Evolutionary conservation across 2,113 vertebrate genomes (phyloP), one percentile per base, ranked within the genome.

Genomic region (Prunella fulvescens): DNA sequence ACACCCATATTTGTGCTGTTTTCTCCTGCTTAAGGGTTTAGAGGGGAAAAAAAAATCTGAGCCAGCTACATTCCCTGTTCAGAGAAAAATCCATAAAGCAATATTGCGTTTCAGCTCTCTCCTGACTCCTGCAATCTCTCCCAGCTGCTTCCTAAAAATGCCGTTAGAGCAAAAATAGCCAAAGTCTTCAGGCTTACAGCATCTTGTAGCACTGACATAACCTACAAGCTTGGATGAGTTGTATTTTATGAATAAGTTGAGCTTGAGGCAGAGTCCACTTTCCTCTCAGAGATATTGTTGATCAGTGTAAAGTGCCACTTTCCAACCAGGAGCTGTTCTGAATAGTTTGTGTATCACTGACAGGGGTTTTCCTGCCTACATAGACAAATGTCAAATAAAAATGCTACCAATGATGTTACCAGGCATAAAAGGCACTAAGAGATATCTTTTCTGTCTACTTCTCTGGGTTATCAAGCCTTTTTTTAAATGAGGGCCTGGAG

Each of bases 211-310:
- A 54, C 25, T 92, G 70, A 66, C 62, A 62, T 70, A 94, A 89
- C 64, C 48, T 81, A 86, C 67, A 77, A 92, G 67, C 51, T 61
- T 57, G 24, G 45, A 81, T 71, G 58, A 74, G 39, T 66, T 86
- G 45, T 87, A n/a, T 94, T 93, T 95, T 92, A 74, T 93, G 77
- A 90, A 65, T 69, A 64, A 14, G 24, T 45, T 58, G 86, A 72
- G 86, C 93, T 93, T 57, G 70, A 84, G 82, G 88, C 81, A 95
- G 60, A 67, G 81, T 82, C 90, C 56, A n/a, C 45, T 94, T 78
- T 72, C 50, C 28, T 76, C 62, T 86, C n/a, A 31, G 57, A 61
- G 72, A 83, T 70, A 22, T 11, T 88, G 84, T 84, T 85, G 67
- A 62, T 81, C 62, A 37, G 65, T 65, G 72, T 87, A 44, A 69